Conservation (phyloP, 2,113 vertebrate genomes). For the Bagarius yarrelli region DNA sequence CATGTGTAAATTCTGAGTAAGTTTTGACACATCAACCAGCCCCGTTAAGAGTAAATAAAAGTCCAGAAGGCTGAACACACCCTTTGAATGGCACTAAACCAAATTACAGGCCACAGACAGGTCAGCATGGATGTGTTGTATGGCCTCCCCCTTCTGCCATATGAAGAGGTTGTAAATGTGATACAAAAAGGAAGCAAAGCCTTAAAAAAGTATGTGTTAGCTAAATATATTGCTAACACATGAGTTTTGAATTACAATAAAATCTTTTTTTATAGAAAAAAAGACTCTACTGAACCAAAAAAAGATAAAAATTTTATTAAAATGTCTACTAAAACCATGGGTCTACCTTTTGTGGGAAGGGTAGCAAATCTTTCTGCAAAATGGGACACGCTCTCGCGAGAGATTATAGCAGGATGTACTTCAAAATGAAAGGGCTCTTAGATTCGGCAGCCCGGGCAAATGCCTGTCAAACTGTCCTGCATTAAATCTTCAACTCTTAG, state of each 20-base stretch:
- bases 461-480: slow-evolving; percentile 53
- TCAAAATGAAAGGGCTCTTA: slow-evolving; percentile 42
- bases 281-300: background rate
- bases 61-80: slow-evolving; percentile 20
- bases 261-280: background rate
- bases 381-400: slow-evolving; percentile 39
- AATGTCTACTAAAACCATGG: background rate
- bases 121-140: slow-evolving; percentile 33
- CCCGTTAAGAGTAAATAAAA: background rate
- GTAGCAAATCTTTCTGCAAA: slow-evolving; percentile 29
- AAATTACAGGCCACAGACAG: slow-evolving; percentile 30
- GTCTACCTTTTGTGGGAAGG: slow-evolving; percentile 11
- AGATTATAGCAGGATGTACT: slow-evolving; percentile 52
- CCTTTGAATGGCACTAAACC: slow-evolving; percentile 36
- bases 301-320: background rate
- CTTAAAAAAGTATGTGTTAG: slow-evolving; percentile 16
- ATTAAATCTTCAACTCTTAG: slow-evolving; percentile 53
- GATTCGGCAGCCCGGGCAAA: slow-evolving; percentile 47
- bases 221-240: slow-evolving; percentile 5
- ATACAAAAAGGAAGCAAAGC: slow-evolving; percentile 28
- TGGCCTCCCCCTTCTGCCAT: slow-evolving; percentile 6
- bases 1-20: background rate
- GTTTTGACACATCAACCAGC: slow-evolving; percentile 33
- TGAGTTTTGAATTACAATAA: slow-evolving; percentile 11
- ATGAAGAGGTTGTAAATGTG: slow-evolving; percentile 5